phyloP scores from a whole-genome alignment of 2,888 invertebrate genomes.

The Thymelicus lineola region DNA sequence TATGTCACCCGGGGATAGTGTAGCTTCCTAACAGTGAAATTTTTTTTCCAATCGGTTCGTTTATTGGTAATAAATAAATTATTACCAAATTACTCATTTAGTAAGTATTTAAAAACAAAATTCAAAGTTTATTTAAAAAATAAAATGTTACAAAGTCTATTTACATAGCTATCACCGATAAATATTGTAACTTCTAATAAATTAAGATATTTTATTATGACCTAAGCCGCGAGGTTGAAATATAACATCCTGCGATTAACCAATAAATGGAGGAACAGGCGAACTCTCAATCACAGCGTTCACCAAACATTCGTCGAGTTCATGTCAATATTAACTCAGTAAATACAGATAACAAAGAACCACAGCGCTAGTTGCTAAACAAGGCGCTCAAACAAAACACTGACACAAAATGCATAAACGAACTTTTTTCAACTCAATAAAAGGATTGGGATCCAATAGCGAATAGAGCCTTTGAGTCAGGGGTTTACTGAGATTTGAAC shows the following conservation, averaged over 20 bases:
- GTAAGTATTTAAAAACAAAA: no score
- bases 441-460: not conserved
- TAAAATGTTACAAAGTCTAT: no score
- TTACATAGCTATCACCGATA: no score
- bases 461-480: no score
- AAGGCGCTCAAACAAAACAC: conserved; percentile 71
- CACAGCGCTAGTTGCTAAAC: conserved; percentile 75
- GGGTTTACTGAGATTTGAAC: no score
- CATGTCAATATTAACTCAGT: conserved; percentile 70
- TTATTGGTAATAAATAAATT: no score
- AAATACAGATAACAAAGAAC: conserved; percentile 79
- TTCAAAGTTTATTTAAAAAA: no score
- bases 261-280: conserved; percentile 48
- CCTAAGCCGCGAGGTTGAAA: not conserved
- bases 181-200: not conserved
- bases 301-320: conserved; percentile 58
- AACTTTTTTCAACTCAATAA: conserved; percentile 49
- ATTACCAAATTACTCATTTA: no score
- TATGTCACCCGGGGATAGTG: no score
- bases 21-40: no score
- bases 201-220: not conserved
- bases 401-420: conserved; percentile 50
- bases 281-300: conserved; percentile 51
- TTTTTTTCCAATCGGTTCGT: no score
- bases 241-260: conserved; percentile 22